These are phyloP conservation scores for Eulemur rubriventer DNA, from an alignment of 2,797 vertebrate genomes.

Conservation along the genomic window DNA sequence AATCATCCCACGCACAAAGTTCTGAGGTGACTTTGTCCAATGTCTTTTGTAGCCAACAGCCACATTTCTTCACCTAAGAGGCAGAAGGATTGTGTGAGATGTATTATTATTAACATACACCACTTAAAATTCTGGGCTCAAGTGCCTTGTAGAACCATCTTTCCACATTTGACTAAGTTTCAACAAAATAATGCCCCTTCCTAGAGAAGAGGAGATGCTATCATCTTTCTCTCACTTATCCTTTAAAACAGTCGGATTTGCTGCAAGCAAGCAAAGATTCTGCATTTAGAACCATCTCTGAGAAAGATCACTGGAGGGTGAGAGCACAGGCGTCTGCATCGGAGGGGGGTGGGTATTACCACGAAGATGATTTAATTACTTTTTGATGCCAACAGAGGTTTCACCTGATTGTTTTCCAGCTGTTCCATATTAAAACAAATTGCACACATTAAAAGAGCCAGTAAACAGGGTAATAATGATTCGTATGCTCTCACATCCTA, in stretches of 20 bases:
- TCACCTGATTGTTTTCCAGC: slow-evolving; percentile 62
- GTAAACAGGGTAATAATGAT: slow-evolving; percentile 28
- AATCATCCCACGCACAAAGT: background rate
- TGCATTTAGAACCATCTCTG: background rate
- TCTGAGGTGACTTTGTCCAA: background rate
- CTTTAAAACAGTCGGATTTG: slow-evolving; percentile 28
- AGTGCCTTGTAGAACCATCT: background rate
- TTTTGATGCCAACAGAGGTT: background rate
- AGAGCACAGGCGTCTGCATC: background rate
- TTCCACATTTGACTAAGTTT: slow-evolving; percentile 38
- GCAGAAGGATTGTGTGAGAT: background rate
- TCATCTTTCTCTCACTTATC: slow-evolving; percentile 36
- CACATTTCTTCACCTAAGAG: background rate
- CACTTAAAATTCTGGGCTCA: background rate
- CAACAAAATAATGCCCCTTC: background rate
- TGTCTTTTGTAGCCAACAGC: background rate
- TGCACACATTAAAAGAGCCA: slow-evolving; percentile 26
- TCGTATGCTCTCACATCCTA: background rate
- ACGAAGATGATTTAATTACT: background rate
- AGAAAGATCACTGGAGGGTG: background rate
- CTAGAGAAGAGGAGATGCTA: background rate
- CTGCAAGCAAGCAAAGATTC: background rate
- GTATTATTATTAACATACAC: background rate
- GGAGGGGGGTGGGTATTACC: background rate
- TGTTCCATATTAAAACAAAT: slow-evolving; percentile 72